Evolutionary conservation across 2,888 invertebrate genomes (phyloP).

Genomic region (Hemistola chrysoprasaria): DNA sequence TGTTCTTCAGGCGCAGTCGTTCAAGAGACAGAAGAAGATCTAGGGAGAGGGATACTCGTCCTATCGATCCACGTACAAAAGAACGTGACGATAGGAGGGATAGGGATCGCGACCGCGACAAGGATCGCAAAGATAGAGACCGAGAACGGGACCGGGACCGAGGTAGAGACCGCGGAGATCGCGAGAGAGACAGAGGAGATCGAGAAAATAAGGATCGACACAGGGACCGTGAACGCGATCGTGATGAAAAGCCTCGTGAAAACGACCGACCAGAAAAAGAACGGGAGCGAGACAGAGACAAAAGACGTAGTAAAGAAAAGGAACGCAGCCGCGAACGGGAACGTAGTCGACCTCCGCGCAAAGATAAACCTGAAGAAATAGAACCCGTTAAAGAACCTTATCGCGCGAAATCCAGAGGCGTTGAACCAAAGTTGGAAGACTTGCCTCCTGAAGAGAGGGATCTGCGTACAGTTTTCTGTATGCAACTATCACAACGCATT

Average conservation of each 20-base stretch:
- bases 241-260: constrained; percentile 45
- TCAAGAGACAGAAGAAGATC: constrained; percentile 76
- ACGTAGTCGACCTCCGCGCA: constrained; percentile 48
- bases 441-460: constrained; percentile 98
- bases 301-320: constrained; percentile 47
- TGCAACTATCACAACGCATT: constrained; percentile 98
- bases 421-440: constrained; percentile 85
- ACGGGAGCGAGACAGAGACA: constrained; percentile 49
- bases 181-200: constrained; percentile 66
- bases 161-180: constrained; percentile 43
- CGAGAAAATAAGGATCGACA: constrained; percentile 44
- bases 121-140: constrained; percentile 41
- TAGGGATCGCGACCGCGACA: constrained; percentile 50
- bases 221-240: constrained; percentile 48
- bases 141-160: constrained; percentile 64
- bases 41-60: constrained; percentile 83
- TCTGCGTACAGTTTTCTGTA: constrained; percentile 99
- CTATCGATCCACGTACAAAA: constrained; percentile 77
- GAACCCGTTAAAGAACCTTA: constrained; percentile 57
- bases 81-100: constrained; percentile 78
- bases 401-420: constrained; percentile 73
- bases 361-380: constrained; percentile 59
- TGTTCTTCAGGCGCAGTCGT: constrained; percentile 57
- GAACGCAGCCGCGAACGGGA: constrained; percentile 57
- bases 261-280: constrained; percentile 69